Evolutionary conservation across 92 coral and sea anemone genomes (phyloP), one percentile per base, ranked within the genome.

Genomic region (Isaurus tuberculatus): DNA sequence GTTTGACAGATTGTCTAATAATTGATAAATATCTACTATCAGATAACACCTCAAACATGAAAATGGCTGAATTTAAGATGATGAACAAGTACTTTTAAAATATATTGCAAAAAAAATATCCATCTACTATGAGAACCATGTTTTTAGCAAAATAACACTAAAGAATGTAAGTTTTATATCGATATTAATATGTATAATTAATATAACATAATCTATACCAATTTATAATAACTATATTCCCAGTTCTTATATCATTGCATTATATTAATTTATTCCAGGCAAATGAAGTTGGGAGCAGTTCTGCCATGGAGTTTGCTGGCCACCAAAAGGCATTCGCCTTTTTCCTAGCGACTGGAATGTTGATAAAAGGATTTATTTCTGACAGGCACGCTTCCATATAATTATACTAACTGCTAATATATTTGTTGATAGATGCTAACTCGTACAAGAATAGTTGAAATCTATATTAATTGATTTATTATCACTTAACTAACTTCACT

Each of bases 351-450:
- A 88, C 91, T 77, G 74, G 85, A 14, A 34, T 88, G 73, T 19
- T 88, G n/a, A 88, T 88, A 89, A 92, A 87, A 92, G 93, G 89
- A 92, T 29, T 4, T 85, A 28, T 34, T 49, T 68, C 3, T 68
- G 44, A 68, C 17, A 34, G 5, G 46, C 33, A 32, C 73, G 32
- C 73, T n/a, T n/a, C n/a, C n/a, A n/a, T n/a, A 67, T 20, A 33
- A 34, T 6, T 68, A 34, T 68, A 68, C 27, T 68, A 19, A 68
- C 46, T 32, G 44, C 46, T 34, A 32, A 68, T 68, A 5, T 34
- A 68, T 68, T 33, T 33, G 48, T 68, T 68, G 49, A 68, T 68
- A 65, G 5, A 7, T 65, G 7, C 70, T 34, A 34, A 31, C 65
- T 58, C 27, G 32, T 68, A 32, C 13, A 31, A 68, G 28, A 68